Base-by-base conservation (phyloP, 2,113 vertebrate species). In the Menura novaehollandiae region DNA sequence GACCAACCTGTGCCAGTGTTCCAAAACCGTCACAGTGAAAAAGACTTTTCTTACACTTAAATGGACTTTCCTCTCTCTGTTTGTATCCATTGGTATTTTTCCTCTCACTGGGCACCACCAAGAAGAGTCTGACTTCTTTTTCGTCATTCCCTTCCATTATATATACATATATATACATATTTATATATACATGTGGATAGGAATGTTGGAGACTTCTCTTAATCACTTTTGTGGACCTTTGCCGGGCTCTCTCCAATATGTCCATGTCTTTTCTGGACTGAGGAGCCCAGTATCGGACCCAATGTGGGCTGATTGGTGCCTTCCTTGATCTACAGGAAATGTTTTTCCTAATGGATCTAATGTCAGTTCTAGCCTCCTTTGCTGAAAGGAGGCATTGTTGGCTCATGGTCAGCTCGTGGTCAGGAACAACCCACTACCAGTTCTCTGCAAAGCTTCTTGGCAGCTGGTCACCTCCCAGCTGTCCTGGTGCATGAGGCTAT, bases 341-440 rank as follows among this genome's bases (percentile, higher is more conserved):
- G 2, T 9, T 88, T 52, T 93, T 63, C 46, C 10, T 20, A 23
- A 12, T 3, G 9, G 13, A 77, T 7, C 7, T 32, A 19, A 46
- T 19, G 39, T 32, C 0, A 4, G 37, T 76, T 63, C 22, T 62
- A 43, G 7, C 5, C 13, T 27, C 6, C 32, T 62, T 53, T 63
- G 27, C 11, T 47, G 56, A 46, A 88, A 63, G 20, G 5, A 21
- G 28, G 3, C 7, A 6, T 9, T 63, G 13, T 17, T 51, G 1
- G 0, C 7, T 64, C 33, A 47, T 28, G n/a, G 37, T 28, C 13
- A 62, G 11, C 10, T 76, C 4, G 1, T 15, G 21, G 13, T 63
- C 47, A 73, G 44, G 22, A 68, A 59, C 22, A 30, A 41, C 7
- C 8, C 21, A 44, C 6, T 20, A 39, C 28, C 20, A 17, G 20